A percentile compares a stretch with the other conserved stretches of the same genome.
Conservation (phyloP, 2,888 invertebrate species). For the Molorchus minor region DNA sequence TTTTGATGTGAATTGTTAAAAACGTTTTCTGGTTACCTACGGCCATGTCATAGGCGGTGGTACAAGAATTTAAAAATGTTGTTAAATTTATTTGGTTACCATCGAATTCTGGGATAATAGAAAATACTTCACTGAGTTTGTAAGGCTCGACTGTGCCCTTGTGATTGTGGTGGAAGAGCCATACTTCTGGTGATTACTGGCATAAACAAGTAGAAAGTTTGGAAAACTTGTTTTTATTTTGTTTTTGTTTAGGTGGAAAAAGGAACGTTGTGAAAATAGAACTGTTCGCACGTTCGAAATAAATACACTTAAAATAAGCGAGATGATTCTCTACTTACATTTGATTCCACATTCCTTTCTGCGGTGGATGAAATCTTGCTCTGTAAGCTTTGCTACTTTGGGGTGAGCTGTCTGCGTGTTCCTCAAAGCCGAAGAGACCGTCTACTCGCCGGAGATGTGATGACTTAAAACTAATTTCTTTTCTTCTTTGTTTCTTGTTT, state of each 20-base stretch:
- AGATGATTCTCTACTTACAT: background rate
- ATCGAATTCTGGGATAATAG: constrained; percentile 28
- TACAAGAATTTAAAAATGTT: constrained; percentile 27
- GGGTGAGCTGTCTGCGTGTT: no score
- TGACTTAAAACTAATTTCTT: no score
- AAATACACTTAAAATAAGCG: background rate
- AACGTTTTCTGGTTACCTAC: constrained; percentile 18
- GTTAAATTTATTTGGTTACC: constrained; percentile 24
- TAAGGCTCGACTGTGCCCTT: no score
- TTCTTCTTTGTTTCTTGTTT: no score
- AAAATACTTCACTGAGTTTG: no score
- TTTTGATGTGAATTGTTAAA: constrained; percentile 30
- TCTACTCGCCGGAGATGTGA: no score
- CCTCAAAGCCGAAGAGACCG: no score
- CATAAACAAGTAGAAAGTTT: no score
- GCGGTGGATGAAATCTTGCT: no score
- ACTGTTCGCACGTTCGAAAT: background rate
- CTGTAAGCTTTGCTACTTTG: no score
- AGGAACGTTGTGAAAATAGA: background rate
- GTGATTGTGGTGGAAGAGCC: no score
- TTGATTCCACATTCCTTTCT: background rate
- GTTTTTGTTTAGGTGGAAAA: background rate
- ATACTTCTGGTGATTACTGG: no score
- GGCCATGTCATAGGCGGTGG: constrained; percentile 24
- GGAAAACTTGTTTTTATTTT: background rate